Percentiles rank a stretch among this genome's conserved stretches.
Evolutionary conservation across 2,797 vertebrate genomes (phyloP).

Genomic region (Brachyalestes nurse): DNA sequence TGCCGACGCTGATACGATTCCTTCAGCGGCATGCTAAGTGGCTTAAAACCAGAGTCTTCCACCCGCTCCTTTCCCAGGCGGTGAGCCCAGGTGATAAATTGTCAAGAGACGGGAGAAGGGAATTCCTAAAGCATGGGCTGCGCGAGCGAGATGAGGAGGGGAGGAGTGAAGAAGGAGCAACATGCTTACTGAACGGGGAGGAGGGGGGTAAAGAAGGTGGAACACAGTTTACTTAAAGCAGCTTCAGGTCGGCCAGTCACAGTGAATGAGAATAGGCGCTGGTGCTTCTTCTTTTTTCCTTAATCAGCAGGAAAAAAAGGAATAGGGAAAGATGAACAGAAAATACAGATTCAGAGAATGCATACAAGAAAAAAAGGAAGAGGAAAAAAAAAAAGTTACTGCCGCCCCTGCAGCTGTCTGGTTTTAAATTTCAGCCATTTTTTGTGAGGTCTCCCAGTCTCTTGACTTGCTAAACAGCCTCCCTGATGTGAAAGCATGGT

Average conservation of each 20-base stretch:
- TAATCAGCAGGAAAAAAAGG: conserved; percentile 21
- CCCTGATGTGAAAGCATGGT: conserved; percentile 38
- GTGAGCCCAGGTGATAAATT: conserved; percentile 12
- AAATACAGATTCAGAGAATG: conserved; percentile 9
- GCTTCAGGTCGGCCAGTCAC: conserved; percentile 81
- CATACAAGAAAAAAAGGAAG: not conserved
- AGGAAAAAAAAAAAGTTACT: not conserved
- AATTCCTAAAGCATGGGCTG: conserved; percentile 34
- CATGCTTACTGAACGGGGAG: conserved; percentile 23
- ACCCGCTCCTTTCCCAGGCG: not conserved
- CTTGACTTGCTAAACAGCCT: conserved; percentile 24
- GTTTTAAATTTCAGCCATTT: conserved; percentile 30
- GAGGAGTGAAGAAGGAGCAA: conserved; percentile 10
- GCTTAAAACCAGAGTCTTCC: conserved; percentile 28
- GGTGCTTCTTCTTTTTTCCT: conserved; percentile 71
- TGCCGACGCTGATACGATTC: conserved; percentile 27
- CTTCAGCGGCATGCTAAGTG: conserved; percentile 33
- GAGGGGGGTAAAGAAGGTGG: conserved; percentile 7
- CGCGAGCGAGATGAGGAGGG: not conserved
- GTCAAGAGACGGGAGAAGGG: conserved; percentile 19
- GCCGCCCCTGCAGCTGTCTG: conserved; percentile 20
- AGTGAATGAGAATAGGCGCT: conserved; percentile 83
- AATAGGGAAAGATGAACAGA: not conserved
- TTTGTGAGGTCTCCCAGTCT: conserved; percentile 22
- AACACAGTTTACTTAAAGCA: conserved; percentile 51